Conservation (phyloP, 2,113 vertebrate species). For the Mirza zaza region DNA sequence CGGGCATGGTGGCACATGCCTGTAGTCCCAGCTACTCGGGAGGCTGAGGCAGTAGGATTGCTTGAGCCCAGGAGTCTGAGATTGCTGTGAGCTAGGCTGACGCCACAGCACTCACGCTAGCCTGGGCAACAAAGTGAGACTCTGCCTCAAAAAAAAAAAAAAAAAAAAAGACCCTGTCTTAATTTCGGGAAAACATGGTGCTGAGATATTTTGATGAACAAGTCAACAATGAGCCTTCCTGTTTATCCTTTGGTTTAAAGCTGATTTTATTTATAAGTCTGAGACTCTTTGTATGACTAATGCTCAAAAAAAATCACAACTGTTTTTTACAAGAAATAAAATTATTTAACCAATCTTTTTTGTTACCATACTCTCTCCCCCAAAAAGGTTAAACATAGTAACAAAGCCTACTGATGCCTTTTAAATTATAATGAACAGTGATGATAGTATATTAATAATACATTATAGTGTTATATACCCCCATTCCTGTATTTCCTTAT, state of each 20-base stretch:
- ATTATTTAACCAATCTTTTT: background rate
- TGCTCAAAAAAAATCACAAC: background rate
- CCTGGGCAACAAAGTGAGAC: too few species aligned
- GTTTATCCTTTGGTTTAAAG: background rate
- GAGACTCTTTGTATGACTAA: background rate
- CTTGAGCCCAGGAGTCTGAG: too few species aligned
- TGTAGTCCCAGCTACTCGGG: too few species aligned
- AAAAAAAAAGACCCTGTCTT: too few species aligned
- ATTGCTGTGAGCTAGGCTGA: too few species aligned
- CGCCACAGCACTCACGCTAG: too few species aligned
- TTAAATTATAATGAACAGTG: background rate
- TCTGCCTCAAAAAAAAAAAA: too few species aligned
- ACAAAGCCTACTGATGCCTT: background rate
- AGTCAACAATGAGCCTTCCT: background rate
- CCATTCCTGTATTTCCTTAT: background rate
- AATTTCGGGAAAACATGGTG: too few species aligned
- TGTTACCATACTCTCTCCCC: background rate
- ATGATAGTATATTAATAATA: background rate
- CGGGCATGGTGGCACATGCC: too few species aligned
- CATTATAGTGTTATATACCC: background rate
- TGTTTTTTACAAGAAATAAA: conserved; percentile 38
- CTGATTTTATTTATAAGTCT: background rate
- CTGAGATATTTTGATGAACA: background rate
- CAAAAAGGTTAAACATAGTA: background rate
- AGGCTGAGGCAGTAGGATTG: too few species aligned